These are phyloP conservation scores for Cryptotermes secundus DNA, from an alignment of 1,140 invertebrate genomes.

Conservation along the genomic window DNA sequence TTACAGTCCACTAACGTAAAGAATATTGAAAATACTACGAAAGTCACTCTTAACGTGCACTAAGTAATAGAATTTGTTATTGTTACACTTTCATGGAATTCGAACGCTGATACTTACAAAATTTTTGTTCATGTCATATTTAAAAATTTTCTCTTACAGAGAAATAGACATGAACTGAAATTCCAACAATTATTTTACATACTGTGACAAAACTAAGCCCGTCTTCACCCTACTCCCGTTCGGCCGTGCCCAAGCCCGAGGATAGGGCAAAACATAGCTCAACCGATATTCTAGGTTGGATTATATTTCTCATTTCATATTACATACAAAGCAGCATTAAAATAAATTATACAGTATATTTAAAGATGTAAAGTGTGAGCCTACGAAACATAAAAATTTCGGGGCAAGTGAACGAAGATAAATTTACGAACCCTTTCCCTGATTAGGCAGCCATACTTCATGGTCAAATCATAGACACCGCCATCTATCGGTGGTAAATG, in stretches of 20 bases:
- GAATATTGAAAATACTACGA: background rate
- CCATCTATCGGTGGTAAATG: background rate
- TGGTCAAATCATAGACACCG: conserved; percentile 18
- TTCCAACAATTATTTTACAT: background rate
- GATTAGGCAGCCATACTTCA: conserved; percentile 18
- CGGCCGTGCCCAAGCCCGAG: conserved; percentile 9
- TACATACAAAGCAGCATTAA: background rate
- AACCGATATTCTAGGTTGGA: background rate
- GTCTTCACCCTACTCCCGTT: background rate
- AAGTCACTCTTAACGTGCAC: background rate
- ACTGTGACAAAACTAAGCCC: background rate
- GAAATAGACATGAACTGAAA: background rate
- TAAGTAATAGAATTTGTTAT: background rate
- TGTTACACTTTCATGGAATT: background rate
- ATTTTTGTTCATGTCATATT: background rate
- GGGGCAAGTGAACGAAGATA: conserved; percentile 8
- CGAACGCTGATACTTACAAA: background rate
- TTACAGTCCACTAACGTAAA: background rate
- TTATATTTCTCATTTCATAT: background rate
- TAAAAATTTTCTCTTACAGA: background rate
- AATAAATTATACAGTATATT: background rate
- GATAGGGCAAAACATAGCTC: background rate
- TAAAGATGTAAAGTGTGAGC: background rate
- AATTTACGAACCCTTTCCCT: conserved; percentile 16
- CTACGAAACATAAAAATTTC: background rate